phyloP scores from a whole-genome alignment of 2,113 vertebrate genomes.

The Xiphias gladius region DNA sequence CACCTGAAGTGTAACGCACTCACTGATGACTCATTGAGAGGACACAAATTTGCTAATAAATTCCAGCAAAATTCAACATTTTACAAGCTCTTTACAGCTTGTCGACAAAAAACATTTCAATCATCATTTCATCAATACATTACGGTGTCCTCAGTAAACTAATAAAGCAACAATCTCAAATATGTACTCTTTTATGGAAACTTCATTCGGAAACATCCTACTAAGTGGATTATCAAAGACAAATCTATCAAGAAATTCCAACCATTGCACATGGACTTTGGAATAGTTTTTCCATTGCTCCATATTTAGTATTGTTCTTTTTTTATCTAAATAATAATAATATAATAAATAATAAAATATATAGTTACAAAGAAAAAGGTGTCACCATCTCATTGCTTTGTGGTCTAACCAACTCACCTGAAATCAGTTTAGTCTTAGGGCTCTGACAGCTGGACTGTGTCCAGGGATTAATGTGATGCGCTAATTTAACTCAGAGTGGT shows the following conservation, averaged over 20 bases:
- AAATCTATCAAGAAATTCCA: not conserved
- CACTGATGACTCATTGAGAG: no score
- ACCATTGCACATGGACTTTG: not conserved
- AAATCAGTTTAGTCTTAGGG: not conserved
- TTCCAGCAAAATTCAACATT: no score
- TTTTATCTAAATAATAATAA: no score
- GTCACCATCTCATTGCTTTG: not conserved
- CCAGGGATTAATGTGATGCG: constrained; percentile 35
- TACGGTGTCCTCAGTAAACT: no score
- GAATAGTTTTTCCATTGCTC: not conserved
- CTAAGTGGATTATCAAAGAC: not conserved
- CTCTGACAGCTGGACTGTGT: not conserved
- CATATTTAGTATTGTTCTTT: not conserved
- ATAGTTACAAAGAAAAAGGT: not conserved
- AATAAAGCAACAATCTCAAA: not conserved
- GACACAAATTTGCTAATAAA: no score
- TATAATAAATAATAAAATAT: no score
- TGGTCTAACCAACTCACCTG: not conserved
- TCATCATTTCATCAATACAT: no score
- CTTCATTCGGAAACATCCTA: not conserved
- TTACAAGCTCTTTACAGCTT: no score
- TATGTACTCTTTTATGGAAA: not conserved
- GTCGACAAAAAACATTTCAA: no score
- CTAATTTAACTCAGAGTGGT: not conserved
- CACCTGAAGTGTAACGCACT: no score